Base-by-base conservation (phyloP, 2,888 invertebrate species). In the Mimumesa dahlbomi region DNA sequence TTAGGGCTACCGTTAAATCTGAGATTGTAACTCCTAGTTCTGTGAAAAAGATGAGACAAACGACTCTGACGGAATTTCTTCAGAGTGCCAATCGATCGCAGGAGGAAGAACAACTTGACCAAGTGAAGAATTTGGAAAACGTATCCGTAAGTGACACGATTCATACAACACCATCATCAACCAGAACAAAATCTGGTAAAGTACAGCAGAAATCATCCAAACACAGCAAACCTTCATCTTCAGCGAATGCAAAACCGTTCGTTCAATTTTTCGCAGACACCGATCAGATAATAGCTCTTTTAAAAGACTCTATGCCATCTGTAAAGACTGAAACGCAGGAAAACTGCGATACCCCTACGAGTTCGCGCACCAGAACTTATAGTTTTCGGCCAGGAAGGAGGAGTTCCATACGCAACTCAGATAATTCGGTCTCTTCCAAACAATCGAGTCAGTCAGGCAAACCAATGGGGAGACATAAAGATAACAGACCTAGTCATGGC, bases 1-100 rank as follows among this genome's bases (percentile, higher is more conserved):
- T n/a, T n/a, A n/a, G n/a, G n/a, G n/a, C n/a, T n/a, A n/a, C n/a
- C n/a, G n/a, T n/a, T n/a, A n/a, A n/a, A n/a, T 34, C 6, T n/a
- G 11, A 34, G 25, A 25, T 7, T 25, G 25, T 5, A 7, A 25
- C 4, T 25, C 25, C 11, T 18, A 21, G 52, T 11, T 7, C 52
- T 7, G 2, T 1, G 1, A 77, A 68, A 43, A 64, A 14, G 25
- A 34, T 75, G 59, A 70, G 66, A 0, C 79, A 79, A 6, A 65
- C 68, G 2, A 70, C 62, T 25, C 43, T 79, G 7, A 54, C 13
- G 1, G 77, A 79, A 34, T 79, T 63, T 9, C 13, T 75, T 9
- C 18, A 48, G 1, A 1, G n/a, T 3, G 18, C 16, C 18, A 16
- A 16, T 5, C 5, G 11, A 13, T 25, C 11, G 42, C 13, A 18